phyloP scores from a whole-genome alignment of 1,140 invertebrate species.

The Drosophila arizonae region DNA sequence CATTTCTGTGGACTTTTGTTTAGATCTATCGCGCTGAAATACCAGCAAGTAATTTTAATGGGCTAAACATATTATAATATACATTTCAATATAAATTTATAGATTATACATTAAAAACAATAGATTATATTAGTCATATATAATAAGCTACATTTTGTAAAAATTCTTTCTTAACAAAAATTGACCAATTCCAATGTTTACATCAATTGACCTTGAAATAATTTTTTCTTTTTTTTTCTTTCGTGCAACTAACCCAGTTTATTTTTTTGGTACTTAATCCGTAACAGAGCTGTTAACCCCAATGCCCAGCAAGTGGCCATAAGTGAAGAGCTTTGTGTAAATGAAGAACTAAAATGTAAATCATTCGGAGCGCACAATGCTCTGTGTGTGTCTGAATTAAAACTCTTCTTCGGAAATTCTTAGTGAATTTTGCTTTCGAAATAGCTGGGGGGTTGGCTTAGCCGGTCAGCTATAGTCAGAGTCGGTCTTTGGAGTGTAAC shows the following conservation, averaged over 20 bases:
- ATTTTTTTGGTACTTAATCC: neutral
- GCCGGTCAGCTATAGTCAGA: neutral
- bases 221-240: too few relatives aligned
- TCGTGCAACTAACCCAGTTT: conserved; percentile 3
- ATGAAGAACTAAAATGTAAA: conserved; percentile 68
- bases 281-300: conserved; percentile 16
- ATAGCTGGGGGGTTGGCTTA: conserved; percentile 10
- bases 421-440: conserved; percentile 67
- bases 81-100: too few relatives aligned
- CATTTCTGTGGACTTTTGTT: too few relatives aligned
- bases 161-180: too few relatives aligned
- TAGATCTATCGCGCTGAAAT: too few relatives aligned
- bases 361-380: conserved; percentile 30
- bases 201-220: neutral
- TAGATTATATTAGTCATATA: too few relatives aligned
- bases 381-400: neutral
- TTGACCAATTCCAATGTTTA: too few relatives aligned
- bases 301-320: conserved; percentile 12
- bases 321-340: conserved; percentile 29
- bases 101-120: too few relatives aligned
- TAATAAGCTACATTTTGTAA: too few relatives aligned
- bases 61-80: too few relatives aligned
- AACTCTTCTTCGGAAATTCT: conserved; percentile 49
- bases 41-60: too few relatives aligned
- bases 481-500: conserved; percentile 63